phyloP scores from a whole-genome alignment of 2,113 vertebrate genomes.

The Tautogolabrus adspersus region DNA sequence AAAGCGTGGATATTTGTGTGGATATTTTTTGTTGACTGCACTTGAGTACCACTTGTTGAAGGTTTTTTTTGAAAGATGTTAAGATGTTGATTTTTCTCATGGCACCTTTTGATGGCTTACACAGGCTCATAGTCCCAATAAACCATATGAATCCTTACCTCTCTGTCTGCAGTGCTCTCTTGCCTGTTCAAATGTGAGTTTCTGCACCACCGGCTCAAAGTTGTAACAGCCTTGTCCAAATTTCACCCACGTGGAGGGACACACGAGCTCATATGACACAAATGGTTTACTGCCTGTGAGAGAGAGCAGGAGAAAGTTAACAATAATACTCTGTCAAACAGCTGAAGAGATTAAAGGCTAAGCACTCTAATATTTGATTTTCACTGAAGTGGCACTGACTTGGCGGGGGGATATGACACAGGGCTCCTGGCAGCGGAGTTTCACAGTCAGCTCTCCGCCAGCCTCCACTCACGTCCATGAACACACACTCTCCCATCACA shows the following conservation, averaged over 20 bases:
- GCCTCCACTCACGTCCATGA: slow-evolving; percentile 87
- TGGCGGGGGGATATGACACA: slow-evolving; percentile 85
- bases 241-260: slow-evolving; percentile 91
- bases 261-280: slow-evolving; percentile 79
- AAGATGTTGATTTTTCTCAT: no score
- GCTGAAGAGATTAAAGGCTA: neutral
- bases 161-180: slow-evolving; percentile 89
- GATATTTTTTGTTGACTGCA: no score
- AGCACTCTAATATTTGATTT: neutral
- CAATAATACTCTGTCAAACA: neutral
- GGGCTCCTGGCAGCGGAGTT: slow-evolving; percentile 85
- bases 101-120: no score
- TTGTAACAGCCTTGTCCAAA: slow-evolving; percentile 92
- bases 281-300: slow-evolving; percentile 81
- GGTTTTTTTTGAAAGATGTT: no score
- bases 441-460: slow-evolving; percentile 89
- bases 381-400: slow-evolving; percentile 69
- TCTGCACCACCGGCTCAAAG: slow-evolving; percentile 89
- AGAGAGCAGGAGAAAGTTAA: slow-evolving; percentile 21
- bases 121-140: no score
- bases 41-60: no score
- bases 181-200: slow-evolving; percentile 86
- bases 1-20: no score
- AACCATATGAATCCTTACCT: slow-evolving; percentile 77
- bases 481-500: slow-evolving; percentile 88